These are phyloP conservation scores for Acanthaster planci DNA, from an alignment of 35 echinoderm and acorn worm genomes.

Conservation along the genomic window DNA sequence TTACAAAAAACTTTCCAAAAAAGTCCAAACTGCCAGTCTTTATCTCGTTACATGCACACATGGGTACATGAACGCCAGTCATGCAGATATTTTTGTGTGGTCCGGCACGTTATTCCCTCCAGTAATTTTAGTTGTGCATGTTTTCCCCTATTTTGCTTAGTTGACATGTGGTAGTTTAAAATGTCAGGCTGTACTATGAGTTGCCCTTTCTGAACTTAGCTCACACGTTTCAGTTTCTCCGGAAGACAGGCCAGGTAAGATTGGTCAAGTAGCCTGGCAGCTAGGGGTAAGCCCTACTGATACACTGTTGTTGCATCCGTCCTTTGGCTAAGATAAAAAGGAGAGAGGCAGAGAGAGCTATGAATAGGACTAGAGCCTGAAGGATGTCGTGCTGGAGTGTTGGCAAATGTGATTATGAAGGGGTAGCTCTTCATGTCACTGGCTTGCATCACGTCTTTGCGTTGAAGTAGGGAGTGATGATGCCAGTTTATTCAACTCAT, in stretches of 20 bases:
- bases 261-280: neutral
- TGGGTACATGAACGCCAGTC: no score
- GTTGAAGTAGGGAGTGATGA: neutral
- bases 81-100: no score
- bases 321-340: neutral
- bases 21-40: no score
- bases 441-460: neutral
- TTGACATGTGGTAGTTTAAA: no score
- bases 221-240: constrained; percentile 6
- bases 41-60: no score
- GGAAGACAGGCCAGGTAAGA: constrained; percentile 8
- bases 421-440: neutral
- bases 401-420: constrained; percentile 18
- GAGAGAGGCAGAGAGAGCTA: neutral
- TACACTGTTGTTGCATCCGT: neutral
- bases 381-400: neutral
- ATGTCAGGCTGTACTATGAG: no score
- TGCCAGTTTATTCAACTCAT: constrained; percentile 23
- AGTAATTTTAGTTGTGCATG: no score
- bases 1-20: no score
- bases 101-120: no score
- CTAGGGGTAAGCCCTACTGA: neutral
- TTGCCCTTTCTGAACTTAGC: neutral
- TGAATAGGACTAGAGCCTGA: neutral
- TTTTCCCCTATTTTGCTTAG: no score